Evolutionary conservation across 2,113 vertebrate genomes (phyloP), one percentile per base, ranked within the genome.

Genomic region (Strigops habroptila): DNA sequence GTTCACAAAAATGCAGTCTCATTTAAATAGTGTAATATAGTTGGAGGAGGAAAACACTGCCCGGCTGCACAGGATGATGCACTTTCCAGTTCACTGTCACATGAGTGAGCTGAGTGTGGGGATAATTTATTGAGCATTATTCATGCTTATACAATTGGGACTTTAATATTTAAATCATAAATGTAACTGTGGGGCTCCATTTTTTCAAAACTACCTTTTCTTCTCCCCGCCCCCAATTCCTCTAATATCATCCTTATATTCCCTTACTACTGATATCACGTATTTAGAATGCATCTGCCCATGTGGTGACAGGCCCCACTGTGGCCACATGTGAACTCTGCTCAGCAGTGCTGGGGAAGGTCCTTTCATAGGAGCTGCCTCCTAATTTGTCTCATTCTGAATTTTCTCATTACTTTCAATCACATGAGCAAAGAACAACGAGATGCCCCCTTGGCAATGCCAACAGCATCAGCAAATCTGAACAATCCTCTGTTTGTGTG

Each of bases 401-500:
- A 41, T 81, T 76, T 93, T 91, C 84, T 92, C 84, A 88, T 95
- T 95, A 68, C 92, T 94, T 91, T 91, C 93, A 94, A 94, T 92
- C 76, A 88, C 60, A 95, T 31, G 69, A 93, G 76, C 69, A 93
- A 95, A 91, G 81, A 80, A 86, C 35, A 86, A 65, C 5, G 63
- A 95, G 94, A 92, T 92, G 75, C 48, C 53, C 76, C 80, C 82
- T 74, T 76, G 79, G 86, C 80, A 87, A 48, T 23, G 88, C 93
- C 95, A 91, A 91, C 74, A 94, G 86, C 95, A 92, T 93, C 93
- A 93, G 96, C 86, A 93, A 53, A 93, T 86, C 94, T 92, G 93
- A 91, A 96, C 96, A 97, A 85, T 75, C 85, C 83, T 93, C 95
- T 93, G 88, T 91, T 93, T 97, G 89, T 97, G 67, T 65, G 77